Evolutionary conservation across 1,140 invertebrate species (phyloP), one percentile per base, ranked within the genome.

Genomic region (Apolygus lucorum): DNA sequence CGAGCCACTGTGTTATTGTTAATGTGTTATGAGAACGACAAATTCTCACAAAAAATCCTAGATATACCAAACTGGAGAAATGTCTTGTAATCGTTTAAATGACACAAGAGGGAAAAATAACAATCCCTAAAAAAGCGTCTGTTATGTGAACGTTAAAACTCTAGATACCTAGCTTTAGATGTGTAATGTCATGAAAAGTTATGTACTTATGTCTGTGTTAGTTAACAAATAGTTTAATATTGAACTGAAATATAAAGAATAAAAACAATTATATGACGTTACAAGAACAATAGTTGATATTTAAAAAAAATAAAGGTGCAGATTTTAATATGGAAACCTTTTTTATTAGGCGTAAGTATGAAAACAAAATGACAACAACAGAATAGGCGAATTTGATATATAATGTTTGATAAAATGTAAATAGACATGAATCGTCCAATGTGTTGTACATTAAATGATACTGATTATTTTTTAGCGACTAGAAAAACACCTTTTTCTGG

Each of bases 131-230:
- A n/a, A n/a, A 8, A 42, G 54, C 22, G 54, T 59, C 54, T 24
- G 54, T 11, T 59, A 24, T 59, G 11, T 59, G 54, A 59, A 59
- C 54, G 54, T 59, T 59, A 24, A 59, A 59, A 11, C 4, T 11
- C 22, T 59, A 59, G 11, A 59, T 17, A 11, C 17, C 8, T 49
- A 59, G 54, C 54, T 59, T 59, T 59, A 59, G 54, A 59, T 14
- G 22, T 14, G 11, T 11, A 59, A 59, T 59, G 54, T 59, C 22
- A 59, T 59, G 4, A 59, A 14, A 11, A 59, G 54, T 59, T 59
- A 22, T 59, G 54, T 59, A 59, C 54, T 59, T 59, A 59, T 22
- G 54, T 59, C 54, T 59, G 54, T 59, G 54, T 59, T 59, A 59
- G 54, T 22, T 59, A 59, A 59, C 54, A 59, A 59, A 59, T 14